Evolutionary conservation across 2,888 invertebrate genomes (phyloP), one percentile per base, ranked within the genome.

Genomic region (Hypsopygia costalis): DNA sequence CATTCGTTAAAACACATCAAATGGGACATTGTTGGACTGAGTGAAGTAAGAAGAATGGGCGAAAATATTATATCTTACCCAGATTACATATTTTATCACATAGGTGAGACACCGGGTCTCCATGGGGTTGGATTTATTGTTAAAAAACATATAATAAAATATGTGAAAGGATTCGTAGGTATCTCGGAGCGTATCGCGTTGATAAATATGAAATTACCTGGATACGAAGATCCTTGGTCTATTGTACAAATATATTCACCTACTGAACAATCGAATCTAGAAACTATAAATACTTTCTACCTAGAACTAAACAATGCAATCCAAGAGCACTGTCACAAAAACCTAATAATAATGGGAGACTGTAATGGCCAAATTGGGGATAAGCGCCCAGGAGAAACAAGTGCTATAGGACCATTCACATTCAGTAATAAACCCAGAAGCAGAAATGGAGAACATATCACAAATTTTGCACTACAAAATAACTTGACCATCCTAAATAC

Each of bases 71-170:
- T 53, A 46, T 49, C 51, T 6, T 39, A 52, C 32, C 41, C 40
- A 33, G 20, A 49, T 1, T 55, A 47, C 32, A 51, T 58, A 12
- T 29, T 55, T 11, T 41, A 51, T 27, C 28, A 54, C 37, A 55
- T 30, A 22, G 54, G 53, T 0, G 51, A 58, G 25, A 52, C 51
- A 8, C 47, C 44, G 1, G 55, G 55, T 22, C 11, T 40, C 1
- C 49, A 53, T 11, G 52, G 51, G 9, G 52, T 59, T 0, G 55
- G 56, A 10, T 57, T 53, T 11, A 28, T 56, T n/a, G 11, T 58
- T 7, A 55, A 55, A 51, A 49, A 30, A 28, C 32, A 44, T 1
- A 29, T 47, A 11, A 35, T 25, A 3, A 30, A 45, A 5, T 41
- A 43, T 1, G 51, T 54, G 30, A 32, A 48, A 42, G 51, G 52